These are phyloP conservation scores for Mesorhabditis spiculigera DNA, from an alignment of 2,888 invertebrate species.

Conservation along the genomic window DNA sequence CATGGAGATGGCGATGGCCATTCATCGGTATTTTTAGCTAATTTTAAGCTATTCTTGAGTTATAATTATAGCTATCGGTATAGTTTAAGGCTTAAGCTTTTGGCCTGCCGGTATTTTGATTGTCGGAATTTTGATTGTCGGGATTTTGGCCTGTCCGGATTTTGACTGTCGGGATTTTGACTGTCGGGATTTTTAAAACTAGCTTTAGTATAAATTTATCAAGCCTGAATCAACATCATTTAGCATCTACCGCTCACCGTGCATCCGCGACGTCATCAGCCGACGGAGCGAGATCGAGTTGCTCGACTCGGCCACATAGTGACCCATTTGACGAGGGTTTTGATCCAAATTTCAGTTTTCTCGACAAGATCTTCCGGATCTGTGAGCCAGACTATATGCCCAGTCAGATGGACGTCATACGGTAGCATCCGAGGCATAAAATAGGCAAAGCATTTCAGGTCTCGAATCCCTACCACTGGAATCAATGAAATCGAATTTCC, in stretches of 20 bases:
- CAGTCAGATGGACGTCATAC: slow-evolving; percentile 93
- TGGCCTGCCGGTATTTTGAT: no score
- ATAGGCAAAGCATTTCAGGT: slow-evolving; percentile 67
- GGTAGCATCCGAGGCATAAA: not conserved
- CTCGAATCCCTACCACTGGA: slow-evolving; percentile 97
- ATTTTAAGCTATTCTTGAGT: no score
- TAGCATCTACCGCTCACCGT: slow-evolving; percentile 82
- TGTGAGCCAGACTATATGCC: slow-evolving; percentile 91
- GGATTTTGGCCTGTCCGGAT: no score
- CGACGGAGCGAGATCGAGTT: slow-evolving; percentile 97
- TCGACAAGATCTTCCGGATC: slow-evolving; percentile 96
- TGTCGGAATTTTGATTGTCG: no score
- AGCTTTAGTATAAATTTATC: no score
- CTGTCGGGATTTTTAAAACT: no score
- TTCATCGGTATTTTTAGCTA: slow-evolving; percentile 66
- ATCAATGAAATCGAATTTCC: slow-evolving; percentile 99
- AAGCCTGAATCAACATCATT: not conserved
- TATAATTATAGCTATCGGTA: no score
- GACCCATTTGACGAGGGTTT: slow-evolving; percentile 62
- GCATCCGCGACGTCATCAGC: slow-evolving; percentile 96
- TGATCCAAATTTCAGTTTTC: slow-evolving; percentile 74
- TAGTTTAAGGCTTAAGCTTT: no score
- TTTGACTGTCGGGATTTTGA: no score
- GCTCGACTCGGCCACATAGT: slow-evolving; percentile 99
- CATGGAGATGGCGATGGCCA: slow-evolving; percentile 89